Conservation (phyloP, 2,888 invertebrate species). For the Tachina grossa region DNA sequence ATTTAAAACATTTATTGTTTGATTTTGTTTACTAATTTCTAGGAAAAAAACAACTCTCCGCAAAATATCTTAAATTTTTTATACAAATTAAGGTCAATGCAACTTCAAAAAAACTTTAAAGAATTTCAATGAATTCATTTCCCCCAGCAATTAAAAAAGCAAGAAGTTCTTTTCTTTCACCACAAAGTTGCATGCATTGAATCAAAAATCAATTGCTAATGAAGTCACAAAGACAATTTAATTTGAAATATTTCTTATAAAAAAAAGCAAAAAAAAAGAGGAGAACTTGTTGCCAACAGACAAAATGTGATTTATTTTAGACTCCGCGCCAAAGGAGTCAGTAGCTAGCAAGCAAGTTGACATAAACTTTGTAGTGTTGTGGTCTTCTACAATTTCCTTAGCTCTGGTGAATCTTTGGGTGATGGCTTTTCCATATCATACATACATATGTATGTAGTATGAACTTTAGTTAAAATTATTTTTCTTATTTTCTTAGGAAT, state of each 20-base stretch:
- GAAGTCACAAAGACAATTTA: constrained; percentile 62
- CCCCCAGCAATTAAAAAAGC: constrained; percentile 36
- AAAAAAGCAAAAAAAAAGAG: not conserved
- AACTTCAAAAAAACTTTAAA: not conserved
- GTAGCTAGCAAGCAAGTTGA: not conserved
- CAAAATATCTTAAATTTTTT: not conserved
- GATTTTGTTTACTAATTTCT: too few relatives aligned
- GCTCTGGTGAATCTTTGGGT: not conserved
- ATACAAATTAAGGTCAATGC: not conserved
- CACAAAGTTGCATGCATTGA: constrained; percentile 48
- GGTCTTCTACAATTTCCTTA: constrained; percentile 11
- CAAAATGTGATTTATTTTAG: constrained; percentile 36
- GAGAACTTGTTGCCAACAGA: constrained; percentile 22
- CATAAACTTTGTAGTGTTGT: constrained; percentile 1
- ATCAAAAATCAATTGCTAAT: constrained; percentile 66
- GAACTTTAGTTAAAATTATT: constrained; percentile 3
- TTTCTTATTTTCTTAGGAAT: constrained; percentile 48
- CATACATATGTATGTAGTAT: too few relatives aligned
- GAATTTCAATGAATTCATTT: not conserved
- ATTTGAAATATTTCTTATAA: not conserved
- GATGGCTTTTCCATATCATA: constrained; percentile 27
- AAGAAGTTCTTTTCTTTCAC: not conserved
- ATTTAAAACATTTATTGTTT: too few relatives aligned
- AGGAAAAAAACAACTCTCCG: not conserved
- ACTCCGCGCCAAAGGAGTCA: constrained; percentile 9